Evolutionary conservation across 2,113 vertebrate species (phyloP).

Genomic region (Microcebus tavaratra): DNA sequence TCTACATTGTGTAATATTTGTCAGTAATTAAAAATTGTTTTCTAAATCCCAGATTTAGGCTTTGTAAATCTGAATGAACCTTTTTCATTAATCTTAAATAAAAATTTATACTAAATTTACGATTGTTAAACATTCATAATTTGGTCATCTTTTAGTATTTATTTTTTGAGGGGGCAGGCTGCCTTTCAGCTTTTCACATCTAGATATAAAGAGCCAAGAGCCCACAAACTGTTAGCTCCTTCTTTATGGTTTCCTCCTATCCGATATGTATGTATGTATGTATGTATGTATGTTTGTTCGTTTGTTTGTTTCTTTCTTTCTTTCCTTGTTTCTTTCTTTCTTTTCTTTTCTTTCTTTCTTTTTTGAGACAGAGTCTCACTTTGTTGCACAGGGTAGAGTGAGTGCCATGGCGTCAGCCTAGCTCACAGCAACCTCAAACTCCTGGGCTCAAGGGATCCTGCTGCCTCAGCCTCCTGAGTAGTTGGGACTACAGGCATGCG

Average conservation of each 20-base stretch:
- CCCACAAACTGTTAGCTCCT: background rate
- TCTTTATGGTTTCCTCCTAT: background rate
- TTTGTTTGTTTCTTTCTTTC: too few relatives aligned
- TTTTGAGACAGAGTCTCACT: too few relatives aligned
- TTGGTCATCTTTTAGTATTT: background rate
- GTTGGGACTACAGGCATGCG: too few relatives aligned
- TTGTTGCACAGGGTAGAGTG: too few relatives aligned
- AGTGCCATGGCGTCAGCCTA: too few relatives aligned
- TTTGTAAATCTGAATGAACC: background rate
- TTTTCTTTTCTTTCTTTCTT: too few relatives aligned
- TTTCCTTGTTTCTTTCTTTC: too few relatives aligned
- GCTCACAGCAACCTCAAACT: too few relatives aligned
- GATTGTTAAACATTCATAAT: background rate
- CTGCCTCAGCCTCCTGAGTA: too few relatives aligned
- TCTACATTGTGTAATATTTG: background rate
- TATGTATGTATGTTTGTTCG: too few relatives aligned
- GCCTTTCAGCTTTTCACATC: background rate
- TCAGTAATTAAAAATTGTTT: background rate
- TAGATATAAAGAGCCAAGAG: background rate
- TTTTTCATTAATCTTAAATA: background rate
- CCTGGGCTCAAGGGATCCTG: too few relatives aligned
- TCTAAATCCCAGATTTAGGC: background rate
- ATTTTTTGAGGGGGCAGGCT: background rate
- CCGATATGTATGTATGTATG: background rate
- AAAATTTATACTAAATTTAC: background rate